Base-by-base conservation (phyloP, 1,140 invertebrate species). In the Tribolium castaneum region DNA sequence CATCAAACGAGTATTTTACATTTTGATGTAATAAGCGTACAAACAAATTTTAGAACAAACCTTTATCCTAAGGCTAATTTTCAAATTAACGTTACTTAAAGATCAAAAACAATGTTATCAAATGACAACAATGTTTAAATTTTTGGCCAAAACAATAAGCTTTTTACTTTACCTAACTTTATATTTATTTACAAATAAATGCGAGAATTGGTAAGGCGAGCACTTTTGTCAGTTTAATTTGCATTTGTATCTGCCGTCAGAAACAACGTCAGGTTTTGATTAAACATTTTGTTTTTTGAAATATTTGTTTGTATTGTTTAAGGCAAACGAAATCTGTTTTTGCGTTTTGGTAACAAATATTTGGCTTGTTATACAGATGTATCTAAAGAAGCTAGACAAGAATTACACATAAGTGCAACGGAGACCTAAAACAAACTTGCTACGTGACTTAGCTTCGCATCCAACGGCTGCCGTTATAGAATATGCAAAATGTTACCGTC, bases 71-170 rank as follows among this genome's bases (percentile, higher is more conserved):
- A 59, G 19, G 51, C 54, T 10, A 6, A 59, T 59, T 59, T 59
- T 6, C 19, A 59, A 59, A 59, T 25, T 59, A 59, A 59, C 6
- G 13, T 59, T 25, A 25, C 54, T 59, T 59, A 3, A 12, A 25
- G 16, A 59, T 59, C 54, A 59, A 59, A 56, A 59, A 25, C 54
- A 59, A 14, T 12, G 16, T 22, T 59, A 59, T 22, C 19, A 59
- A 22, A 59, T 25, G 16, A 59, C 14, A 59, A 45, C 39, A 45
- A 7, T 45, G 39, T 45, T 45, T 45, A 1, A 45, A 45, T 45
- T 45, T 45, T n/a, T 45, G 39, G 39, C n/a, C 39, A 45, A 45
- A n/a, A 9, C 39, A 45, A 45, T 45, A 45, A 45, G 39, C 39
- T 9, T 45, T 45, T 45, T 45, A 45, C 9, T 45, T n/a, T 45